Evolutionary conservation across 2,888 invertebrate species (phyloP), one percentile per base, ranked within the genome.

Genomic region (Diabrotica balteata): DNA sequence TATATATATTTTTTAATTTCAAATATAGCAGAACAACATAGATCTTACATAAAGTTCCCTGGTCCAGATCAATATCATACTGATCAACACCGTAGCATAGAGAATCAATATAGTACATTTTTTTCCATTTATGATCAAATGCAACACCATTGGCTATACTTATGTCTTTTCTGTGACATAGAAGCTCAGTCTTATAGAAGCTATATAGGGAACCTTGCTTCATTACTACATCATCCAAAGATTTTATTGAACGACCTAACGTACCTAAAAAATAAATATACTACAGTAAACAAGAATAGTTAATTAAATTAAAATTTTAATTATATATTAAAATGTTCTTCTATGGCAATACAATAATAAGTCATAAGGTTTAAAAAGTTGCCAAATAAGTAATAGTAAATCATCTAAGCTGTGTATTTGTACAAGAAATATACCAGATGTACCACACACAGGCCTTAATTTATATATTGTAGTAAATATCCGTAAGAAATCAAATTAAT

Each of bases 61-160:
- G 84, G 2, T 84, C 82, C 0, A 88, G 74, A 75, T 93, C 87
- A 9, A 63, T 59, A 44, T 93, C 91, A 87, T 75, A 75, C 2
- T 88, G 90, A 72, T 87, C 90, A 8, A 94, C 84, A 68, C 88
- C 87, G 49, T 85, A 81, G 0, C 89, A 88, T 0, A 87, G 85
- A 0, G 92, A 88, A 83, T 94, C 94, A 43, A 92, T 91, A 80
- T 90, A 94, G 82, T 91, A 94, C 86, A 94, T 88, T 73, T 86
- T 88, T 67, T 87, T 87, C 74, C 88, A 87, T 77, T 91, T 88
- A 0, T 81, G 75, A 42, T 88, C 90, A 92, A 93, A 94, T 0
- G 90, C 89, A 4, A 94, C 82, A 3, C 94, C 94, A 78, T 94
- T 94, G 1, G 80, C 77, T 47, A 80, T 73, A 4, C 74, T 72